Evolutionary conservation across 2,888 invertebrate species (phyloP).

Genomic region (Diplolepis rosae): DNA sequence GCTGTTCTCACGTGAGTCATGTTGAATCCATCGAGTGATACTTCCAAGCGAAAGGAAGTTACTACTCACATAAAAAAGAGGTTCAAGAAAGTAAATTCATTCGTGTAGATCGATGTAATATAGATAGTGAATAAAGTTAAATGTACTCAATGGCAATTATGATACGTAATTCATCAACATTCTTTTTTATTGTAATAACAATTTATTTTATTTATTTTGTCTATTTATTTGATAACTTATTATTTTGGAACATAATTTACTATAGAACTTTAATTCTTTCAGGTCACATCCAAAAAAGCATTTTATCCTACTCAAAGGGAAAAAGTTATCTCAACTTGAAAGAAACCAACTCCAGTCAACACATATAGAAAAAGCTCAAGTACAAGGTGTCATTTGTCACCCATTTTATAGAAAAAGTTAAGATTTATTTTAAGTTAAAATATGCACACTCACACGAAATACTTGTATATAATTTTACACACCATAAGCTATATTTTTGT

Average conservation of each 20-base stretch:
- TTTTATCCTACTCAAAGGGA: background rate
- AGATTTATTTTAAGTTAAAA: background rate
- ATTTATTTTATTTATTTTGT: no score
- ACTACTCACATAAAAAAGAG: background rate
- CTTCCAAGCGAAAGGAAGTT: slow-evolving; percentile 22
- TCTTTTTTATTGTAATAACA: no score
- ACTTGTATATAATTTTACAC: background rate
- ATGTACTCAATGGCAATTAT: no score
- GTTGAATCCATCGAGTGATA: background rate
- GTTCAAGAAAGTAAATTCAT: background rate
- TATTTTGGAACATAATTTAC: no score
- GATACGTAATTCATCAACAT: background rate
- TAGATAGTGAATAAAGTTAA: background rate
- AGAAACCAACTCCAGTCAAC: slow-evolving; percentile 3
- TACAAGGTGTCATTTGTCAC: slow-evolving; percentile 6
- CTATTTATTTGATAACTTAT: no score
- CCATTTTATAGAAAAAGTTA: background rate
- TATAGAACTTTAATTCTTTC: background rate
- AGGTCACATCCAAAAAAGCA: slow-evolving; percentile 1
- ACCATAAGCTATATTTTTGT: background rate
- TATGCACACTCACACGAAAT: background rate
- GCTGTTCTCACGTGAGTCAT: slow-evolving; percentile 5
- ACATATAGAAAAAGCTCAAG: slow-evolving; percentile 11
- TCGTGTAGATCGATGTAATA: background rate
- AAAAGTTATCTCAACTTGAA: background rate